Conservation (phyloP, 2,888 invertebrate genomes). For the Trachelus stipa region DNA sequence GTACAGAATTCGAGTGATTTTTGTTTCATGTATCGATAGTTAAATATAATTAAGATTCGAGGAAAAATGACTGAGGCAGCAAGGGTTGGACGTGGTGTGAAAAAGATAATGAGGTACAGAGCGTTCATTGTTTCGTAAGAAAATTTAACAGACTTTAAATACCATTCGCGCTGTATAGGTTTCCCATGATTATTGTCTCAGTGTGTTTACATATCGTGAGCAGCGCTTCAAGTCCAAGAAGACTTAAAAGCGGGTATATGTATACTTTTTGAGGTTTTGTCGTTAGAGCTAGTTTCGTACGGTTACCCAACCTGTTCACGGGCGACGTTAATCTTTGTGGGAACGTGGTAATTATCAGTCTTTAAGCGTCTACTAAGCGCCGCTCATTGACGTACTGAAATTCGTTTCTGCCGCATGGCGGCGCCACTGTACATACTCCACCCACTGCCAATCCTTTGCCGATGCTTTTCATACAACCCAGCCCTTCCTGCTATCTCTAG, state of each 20-base stretch:
- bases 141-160: background rate
- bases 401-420: background rate
- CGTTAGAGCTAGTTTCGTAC: background rate
- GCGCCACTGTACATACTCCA: background rate
- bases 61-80: background rate
- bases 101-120: background rate
- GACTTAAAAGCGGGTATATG: background rate
- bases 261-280: background rate
- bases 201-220: background rate
- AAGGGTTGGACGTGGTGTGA: background rate
- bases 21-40: background rate
- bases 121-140: background rate
- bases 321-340: background rate
- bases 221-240: background rate
- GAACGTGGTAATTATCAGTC: constrained; percentile 1
- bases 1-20: background rate
- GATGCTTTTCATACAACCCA: background rate
- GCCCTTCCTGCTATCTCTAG: background rate
- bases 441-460: background rate
- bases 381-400: constrained; percentile 1
- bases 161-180: background rate
- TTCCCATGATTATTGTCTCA: background rate
- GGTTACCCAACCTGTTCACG: background rate
- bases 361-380: background rate
- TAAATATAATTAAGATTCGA: background rate